Evolutionary conservation across 2,888 invertebrate species (phyloP).

Genomic region (Candidula unifasciata): DNA sequence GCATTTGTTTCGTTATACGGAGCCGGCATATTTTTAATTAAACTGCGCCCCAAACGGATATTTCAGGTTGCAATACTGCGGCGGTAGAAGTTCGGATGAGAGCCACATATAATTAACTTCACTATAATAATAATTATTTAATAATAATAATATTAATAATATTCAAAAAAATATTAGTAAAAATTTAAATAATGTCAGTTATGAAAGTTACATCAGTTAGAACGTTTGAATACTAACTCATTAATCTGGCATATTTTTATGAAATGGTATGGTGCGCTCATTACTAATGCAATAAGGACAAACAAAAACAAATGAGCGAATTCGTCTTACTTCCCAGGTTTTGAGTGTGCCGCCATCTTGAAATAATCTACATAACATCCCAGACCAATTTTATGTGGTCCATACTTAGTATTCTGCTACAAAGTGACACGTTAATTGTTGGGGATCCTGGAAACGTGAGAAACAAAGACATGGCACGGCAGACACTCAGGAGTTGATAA

Average conservation of each 20-base stretch:
- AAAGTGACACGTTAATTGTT: too few species aligned
- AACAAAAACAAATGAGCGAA: not conserved
- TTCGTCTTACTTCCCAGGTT: not conserved
- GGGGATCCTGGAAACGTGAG: too few species aligned
- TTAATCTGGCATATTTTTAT: not conserved
- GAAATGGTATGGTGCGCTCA: not conserved
- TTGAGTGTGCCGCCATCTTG: conserved; percentile 18
- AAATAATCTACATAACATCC: not conserved
- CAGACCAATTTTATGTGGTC: not conserved
- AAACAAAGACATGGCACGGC: too few species aligned
- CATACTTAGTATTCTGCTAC: not conserved
- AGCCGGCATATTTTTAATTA: too few species aligned
- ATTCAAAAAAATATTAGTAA: not conserved
- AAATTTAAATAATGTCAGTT: not conserved
- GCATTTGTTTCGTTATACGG: too few species aligned
- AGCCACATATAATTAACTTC: too few species aligned
- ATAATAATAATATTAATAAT: too few species aligned
- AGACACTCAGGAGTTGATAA: too few species aligned
- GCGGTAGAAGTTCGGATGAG: too few species aligned
- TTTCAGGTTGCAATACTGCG: too few species aligned
- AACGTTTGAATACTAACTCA: not conserved
- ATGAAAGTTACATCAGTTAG: not conserved
- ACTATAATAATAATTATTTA: too few species aligned
- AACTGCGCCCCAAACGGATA: too few species aligned
- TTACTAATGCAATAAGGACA: not conserved